Conservation (phyloP, 2,888 invertebrate genomes). For the Esperia sulphurella region DNA sequence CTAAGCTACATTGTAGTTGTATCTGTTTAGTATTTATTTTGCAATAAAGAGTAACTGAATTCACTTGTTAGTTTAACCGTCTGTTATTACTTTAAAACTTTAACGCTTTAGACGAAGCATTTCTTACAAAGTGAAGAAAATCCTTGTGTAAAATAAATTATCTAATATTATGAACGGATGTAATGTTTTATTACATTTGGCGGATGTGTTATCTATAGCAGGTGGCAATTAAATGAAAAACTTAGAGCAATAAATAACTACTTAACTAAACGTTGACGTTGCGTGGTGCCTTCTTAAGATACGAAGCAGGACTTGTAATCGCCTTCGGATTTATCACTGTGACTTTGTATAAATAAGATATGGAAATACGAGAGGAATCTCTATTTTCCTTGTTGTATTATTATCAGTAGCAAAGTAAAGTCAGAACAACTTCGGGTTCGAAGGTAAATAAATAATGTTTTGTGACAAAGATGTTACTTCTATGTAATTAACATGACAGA, state of each 20-base stretch:
- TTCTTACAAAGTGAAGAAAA: too few species aligned
- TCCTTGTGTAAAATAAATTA: too few species aligned
- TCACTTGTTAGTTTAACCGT: not conserved
- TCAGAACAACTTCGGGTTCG: too few species aligned
- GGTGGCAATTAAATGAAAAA: constrained; percentile 23
- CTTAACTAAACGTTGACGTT: constrained; percentile 9
- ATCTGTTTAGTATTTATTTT: too few species aligned
- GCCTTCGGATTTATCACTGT: constrained; percentile 13
- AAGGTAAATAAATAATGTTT: too few species aligned
- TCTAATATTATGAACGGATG: too few species aligned
- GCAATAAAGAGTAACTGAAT: not conserved
- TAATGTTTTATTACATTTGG: constrained; percentile 3
- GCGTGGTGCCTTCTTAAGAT: constrained; percentile 8
- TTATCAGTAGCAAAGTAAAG: not conserved
- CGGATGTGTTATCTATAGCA: constrained; percentile 15
- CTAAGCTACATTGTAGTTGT: too few species aligned
- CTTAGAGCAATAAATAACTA: constrained; percentile 19
- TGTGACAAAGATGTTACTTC: too few species aligned
- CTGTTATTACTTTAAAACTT: not conserved
- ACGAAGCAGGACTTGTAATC: constrained; percentile 13
- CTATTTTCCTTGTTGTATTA: not conserved
- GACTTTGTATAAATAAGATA: constrained; percentile 12
- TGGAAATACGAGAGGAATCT: not conserved
- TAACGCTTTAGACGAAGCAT: too few species aligned
- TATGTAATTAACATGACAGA: too few species aligned